phyloP scores from a whole-genome alignment of 2,113 vertebrate species.

The Ursus arctos region DNA sequence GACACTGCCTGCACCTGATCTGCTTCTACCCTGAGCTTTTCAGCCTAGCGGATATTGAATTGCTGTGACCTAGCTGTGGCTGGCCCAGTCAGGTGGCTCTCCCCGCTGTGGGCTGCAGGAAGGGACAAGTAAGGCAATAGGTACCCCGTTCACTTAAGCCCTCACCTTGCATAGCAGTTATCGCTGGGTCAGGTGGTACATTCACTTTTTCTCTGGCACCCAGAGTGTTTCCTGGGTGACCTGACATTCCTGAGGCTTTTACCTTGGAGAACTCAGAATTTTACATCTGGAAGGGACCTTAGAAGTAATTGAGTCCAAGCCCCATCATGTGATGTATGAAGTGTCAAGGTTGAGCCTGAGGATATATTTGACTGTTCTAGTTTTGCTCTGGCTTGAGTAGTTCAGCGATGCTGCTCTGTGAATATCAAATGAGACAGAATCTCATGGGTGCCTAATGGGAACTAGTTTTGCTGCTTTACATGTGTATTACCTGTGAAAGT shows the following conservation, averaged over 20 bases:
- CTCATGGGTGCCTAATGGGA: not conserved
- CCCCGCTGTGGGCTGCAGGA: not conserved
- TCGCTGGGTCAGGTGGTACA: slow-evolving; percentile 30
- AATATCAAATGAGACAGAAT: not conserved
- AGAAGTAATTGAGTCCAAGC: not conserved
- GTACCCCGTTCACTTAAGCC: not conserved
- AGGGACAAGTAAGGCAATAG: not conserved
- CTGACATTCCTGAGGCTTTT: not conserved
- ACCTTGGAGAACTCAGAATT: not conserved
- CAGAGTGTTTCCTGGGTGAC: not conserved
- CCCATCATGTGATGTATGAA: not conserved
- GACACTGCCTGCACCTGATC: not conserved
- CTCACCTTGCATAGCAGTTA: not conserved
- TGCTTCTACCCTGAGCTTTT: not conserved
- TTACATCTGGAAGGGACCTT: slow-evolving; percentile 4
- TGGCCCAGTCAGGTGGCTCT: not conserved
- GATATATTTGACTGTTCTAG: slow-evolving; percentile 25
- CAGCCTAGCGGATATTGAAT: not conserved
- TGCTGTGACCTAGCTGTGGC: not conserved
- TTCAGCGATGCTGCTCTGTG: not conserved
- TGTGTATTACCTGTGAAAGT: too few species aligned
- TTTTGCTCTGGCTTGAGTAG: not conserved
- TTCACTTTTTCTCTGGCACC: slow-evolving; percentile 35
- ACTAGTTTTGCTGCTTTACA: not conserved
- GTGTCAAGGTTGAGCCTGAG: not conserved